A percentile compares a stretch with the other conserved stretches of the same genome.
phyloP scores from a whole-genome alignment of 2,797 vertebrate genomes.

The Lacerta viridis region DNA sequence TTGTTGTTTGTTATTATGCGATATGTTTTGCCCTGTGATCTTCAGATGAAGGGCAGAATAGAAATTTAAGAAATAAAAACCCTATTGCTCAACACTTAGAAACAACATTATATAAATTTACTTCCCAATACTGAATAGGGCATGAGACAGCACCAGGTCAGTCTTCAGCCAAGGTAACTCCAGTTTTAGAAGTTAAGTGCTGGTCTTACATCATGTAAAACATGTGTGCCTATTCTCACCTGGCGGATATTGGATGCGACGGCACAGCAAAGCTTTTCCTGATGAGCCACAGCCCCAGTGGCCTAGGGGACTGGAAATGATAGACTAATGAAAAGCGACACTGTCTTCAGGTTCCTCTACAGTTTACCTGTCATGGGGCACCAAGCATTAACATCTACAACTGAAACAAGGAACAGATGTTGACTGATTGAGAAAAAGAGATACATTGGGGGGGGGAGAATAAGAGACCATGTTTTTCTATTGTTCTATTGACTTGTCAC shows the following conservation, averaged over 20 bases:
- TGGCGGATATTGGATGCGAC: neutral
- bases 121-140: neutral
- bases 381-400: constrained; percentile 39
- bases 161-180: neutral
- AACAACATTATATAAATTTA: too few species aligned
- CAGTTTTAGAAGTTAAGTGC: neutral
- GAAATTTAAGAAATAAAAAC: too few species aligned
- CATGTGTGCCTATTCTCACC: neutral
- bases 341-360: neutral
- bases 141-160: neutral
- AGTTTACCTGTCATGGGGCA: constrained; percentile 55
- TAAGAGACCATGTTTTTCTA: constrained; percentile 51
- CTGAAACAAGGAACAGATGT: constrained; percentile 72
- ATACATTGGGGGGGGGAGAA: too few species aligned
- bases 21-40: too few species aligned
- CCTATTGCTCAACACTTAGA: too few species aligned
- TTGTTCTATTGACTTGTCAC: constrained; percentile 81
- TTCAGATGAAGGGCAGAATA: too few species aligned
- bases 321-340: neutral
- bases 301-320: constrained; percentile 1
- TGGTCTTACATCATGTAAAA: neutral
- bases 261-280: neutral
- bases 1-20: too few species aligned
- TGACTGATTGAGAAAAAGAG: constrained; percentile 63
- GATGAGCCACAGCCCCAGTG: neutral